These are phyloP conservation scores for Dastarcus helophoroides DNA, from an alignment of 2,888 invertebrate species.

Conservation along the genomic window DNA sequence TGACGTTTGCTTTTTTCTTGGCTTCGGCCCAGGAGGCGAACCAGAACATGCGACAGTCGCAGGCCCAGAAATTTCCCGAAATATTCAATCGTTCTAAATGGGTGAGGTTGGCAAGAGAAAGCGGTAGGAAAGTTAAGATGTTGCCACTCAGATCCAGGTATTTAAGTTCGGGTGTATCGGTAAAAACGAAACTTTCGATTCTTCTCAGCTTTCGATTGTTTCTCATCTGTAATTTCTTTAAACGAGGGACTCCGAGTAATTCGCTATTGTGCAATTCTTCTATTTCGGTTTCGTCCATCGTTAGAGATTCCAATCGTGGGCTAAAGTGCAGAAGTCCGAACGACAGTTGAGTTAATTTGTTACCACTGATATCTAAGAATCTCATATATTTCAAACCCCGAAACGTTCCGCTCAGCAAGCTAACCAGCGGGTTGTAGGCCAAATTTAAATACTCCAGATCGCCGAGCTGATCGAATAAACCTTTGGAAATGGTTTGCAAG, in stretches of 20 bases:
- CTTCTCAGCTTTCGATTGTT: conserved; percentile 49
- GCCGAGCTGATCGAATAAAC: conserved; percentile 55
- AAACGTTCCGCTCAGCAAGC: conserved; percentile 49
- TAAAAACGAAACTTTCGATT: conserved; percentile 51
- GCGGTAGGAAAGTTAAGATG: conserved; percentile 57
- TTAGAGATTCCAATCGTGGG: conserved; percentile 46
- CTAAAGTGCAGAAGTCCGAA: conserved; percentile 53
- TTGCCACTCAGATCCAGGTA: conserved; percentile 61
- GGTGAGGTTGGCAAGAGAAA: conserved; percentile 52
- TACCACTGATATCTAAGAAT: conserved; percentile 46
- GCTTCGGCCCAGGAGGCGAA: conserved; percentile 31
- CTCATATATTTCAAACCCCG: conserved; percentile 45
- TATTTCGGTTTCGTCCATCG: conserved; percentile 55
- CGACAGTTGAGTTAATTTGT: conserved; percentile 45
- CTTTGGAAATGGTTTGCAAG: conserved; percentile 52
- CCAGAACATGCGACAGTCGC: conserved; percentile 61
- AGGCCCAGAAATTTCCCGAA: conserved; percentile 68
- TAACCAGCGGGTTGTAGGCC: conserved; percentile 47
- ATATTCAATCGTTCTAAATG: conserved; percentile 54
- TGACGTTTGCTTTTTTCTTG: conserved; percentile 38
- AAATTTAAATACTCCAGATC: conserved; percentile 50
- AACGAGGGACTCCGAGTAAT: conserved; percentile 49
- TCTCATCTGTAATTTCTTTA: conserved; percentile 48
- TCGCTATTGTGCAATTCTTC: conserved; percentile 53
- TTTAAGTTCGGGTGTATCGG: conserved; percentile 47